Base-by-base conservation (phyloP, 1,140 invertebrate genomes). In the Bombus affinis region DNA sequence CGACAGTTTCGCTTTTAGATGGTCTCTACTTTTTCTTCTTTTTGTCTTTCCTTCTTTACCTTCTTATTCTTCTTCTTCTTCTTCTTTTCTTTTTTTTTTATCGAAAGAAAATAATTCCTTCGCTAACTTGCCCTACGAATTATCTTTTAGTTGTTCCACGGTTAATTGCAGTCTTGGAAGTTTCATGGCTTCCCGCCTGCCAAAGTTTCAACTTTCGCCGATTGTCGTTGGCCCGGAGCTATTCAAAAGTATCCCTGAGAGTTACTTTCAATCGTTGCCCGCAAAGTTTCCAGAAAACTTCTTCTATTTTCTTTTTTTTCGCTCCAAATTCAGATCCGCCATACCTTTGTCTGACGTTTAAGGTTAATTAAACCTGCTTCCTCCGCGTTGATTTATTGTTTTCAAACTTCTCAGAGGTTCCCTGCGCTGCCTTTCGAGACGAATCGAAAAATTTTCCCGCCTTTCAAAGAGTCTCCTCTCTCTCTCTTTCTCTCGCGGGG, bases 231-330 rank as follows among this genome's bases (percentile, higher is more conserved):
- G 83, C 76, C 76, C 37, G 53, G 8, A 59, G 75, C 74, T 79
- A 42, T 85, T 70, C 66, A 70, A 44, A 84, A 85, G 83, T 85
- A 85, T 79, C 53, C 83, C 18, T 28, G 28, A 13, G 65, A 85
- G 82, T 84, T 85, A 85, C 79, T 85, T 85, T 85, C 83, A 85
- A 85, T 85, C 79, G 83, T 80, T 85, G 83, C 83, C 39, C 32
- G 68, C 66, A 10, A 85, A 85, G 39, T 85, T 80, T 59, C 32
- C 66, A 71, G 25, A 39, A 39, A 47, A 28, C 37, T 57, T 70
- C 22, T 42, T 44, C 32, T 32, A 3, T 57, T 12, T 42, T 15
- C 44, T 10, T 35, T 47, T n/a, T 39, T 74, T 66, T 35, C 44
- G 5, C 28, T 53, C 73, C 35, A 71, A 84, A 79, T 84, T 78